phyloP scores from a whole-genome alignment of 2,797 vertebrate species.

The Melanotaenia boesemani region DNA sequence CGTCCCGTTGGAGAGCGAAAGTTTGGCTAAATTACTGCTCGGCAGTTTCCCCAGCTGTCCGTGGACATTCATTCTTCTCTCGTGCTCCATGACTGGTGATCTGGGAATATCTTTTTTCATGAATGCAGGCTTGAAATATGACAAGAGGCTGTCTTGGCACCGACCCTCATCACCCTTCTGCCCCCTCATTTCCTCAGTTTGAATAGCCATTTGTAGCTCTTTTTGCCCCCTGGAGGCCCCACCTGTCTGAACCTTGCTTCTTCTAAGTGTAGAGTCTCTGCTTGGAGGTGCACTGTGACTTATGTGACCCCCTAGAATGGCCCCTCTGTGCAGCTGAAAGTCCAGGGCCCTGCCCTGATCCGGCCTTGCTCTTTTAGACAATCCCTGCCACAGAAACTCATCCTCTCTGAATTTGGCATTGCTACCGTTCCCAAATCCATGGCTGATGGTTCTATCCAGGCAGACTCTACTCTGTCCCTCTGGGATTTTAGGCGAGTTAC shows the following conservation, averaged over 20 bases:
- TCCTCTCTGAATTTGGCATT: constrained; percentile 67
- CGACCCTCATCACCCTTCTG: constrained; percentile 66
- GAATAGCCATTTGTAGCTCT: constrained; percentile 58
- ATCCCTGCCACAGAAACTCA: constrained; percentile 69
- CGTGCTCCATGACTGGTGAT: constrained; percentile 54
- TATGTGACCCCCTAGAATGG: constrained; percentile 54
- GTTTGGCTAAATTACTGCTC: constrained; percentile 52
- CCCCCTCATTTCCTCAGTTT: constrained; percentile 49
- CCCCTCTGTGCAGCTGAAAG: constrained; percentile 58
- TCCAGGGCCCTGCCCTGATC: constrained; percentile 73
- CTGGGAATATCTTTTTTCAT: constrained; percentile 79
- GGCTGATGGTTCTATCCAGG: constrained; percentile 53
- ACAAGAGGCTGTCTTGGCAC: constrained; percentile 79
- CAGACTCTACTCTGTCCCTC: constrained; percentile 72
- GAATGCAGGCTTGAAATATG: constrained; percentile 81
- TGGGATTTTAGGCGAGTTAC: constrained; percentile 62
- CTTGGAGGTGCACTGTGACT: constrained; percentile 73
- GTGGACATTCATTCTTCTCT: constrained; percentile 48
- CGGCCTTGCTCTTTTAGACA: constrained; percentile 71
- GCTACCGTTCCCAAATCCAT: constrained; percentile 41
- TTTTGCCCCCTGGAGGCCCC: constrained; percentile 42
- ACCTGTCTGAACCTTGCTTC: constrained; percentile 52
- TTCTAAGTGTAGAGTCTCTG: constrained; percentile 76
- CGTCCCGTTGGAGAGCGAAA: constrained; percentile 79
- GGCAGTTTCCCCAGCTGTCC: constrained; percentile 48